Evolutionary conservation across 2,113 vertebrate genomes (phyloP).

Genomic region (Daphoenositta chrysoptera): DNA sequence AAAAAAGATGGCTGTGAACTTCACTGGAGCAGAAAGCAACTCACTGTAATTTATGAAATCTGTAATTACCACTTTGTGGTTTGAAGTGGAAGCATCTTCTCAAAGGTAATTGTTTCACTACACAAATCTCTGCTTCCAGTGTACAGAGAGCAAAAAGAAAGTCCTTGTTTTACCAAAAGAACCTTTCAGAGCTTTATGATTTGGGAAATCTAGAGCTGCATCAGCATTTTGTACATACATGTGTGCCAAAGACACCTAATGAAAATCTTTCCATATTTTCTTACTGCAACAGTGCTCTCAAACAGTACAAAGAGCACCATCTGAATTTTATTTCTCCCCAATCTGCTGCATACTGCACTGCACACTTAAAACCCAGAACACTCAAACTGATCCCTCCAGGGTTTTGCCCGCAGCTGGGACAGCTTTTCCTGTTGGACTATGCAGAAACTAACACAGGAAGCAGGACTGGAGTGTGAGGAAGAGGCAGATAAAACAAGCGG

Average conservation of each 20-base stretch:
- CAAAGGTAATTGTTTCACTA: not conserved
- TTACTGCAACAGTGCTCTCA: not conserved
- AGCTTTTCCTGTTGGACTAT: not conserved
- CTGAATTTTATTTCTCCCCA: not conserved
- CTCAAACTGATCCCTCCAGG: not conserved
- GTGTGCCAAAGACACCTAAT: not conserved
- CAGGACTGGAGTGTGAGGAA: not conserved
- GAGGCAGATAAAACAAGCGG: not conserved
- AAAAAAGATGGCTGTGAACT: not conserved
- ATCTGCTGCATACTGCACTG: not conserved
- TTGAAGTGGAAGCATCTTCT: not conserved
- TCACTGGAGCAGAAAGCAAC: not conserved
- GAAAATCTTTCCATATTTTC: not conserved
- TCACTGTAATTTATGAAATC: not conserved
- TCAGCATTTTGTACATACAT: not conserved
- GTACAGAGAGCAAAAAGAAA: not conserved
- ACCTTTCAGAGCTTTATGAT: not conserved
- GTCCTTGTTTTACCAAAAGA: not conserved
- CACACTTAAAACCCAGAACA: not conserved
- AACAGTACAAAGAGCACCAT: not conserved
- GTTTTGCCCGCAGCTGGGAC: not conserved
- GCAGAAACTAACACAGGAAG: conserved; percentile 27
- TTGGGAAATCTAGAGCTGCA: not conserved
- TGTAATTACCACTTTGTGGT: not conserved
- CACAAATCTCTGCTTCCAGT: not conserved